These are phyloP conservation scores for Astreopora myriophthalma DNA, from an alignment of 64 coral and sea anemone species.

Conservation along the genomic window DNA sequence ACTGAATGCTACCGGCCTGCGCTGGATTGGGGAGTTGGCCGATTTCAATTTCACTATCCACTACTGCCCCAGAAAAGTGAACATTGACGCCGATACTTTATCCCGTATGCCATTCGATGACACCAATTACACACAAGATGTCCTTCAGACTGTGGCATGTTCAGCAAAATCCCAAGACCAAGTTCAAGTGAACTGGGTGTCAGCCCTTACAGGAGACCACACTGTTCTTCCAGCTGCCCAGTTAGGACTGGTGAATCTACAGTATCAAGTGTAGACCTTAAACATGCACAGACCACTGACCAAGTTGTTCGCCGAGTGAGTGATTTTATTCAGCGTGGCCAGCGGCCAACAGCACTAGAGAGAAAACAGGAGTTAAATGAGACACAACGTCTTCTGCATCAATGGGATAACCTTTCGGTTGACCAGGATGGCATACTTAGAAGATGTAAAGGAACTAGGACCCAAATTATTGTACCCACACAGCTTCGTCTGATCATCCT, in stretches of 20 bases:
- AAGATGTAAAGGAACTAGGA: background rate
- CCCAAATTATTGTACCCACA: conserved; percentile 3
- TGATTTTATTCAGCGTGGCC: conserved; percentile 2
- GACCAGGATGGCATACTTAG: conserved; percentile 21
- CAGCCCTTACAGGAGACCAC: background rate
- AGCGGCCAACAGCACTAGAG: background rate
- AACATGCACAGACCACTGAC: background rate
- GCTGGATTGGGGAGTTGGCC: conserved; percentile 31
- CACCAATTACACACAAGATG: background rate
- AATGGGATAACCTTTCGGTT: conserved; percentile 36
- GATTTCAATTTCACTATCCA: conserved; percentile 57
- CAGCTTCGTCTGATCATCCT: background rate
- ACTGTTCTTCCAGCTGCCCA: background rate
- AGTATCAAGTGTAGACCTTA: background rate
- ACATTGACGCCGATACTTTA: conserved; percentile 2
- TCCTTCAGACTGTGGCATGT: conserved; percentile 6
- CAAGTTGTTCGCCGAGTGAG: background rate
- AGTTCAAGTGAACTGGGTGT: background rate
- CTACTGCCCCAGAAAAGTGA: background rate
- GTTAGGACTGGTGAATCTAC: background rate
- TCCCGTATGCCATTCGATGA: background rate
- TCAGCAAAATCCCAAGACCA: conserved; percentile 1
- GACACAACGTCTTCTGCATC: background rate
- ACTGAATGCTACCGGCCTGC: conserved; percentile 28
- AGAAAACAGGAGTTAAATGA: background rate